Conservation (phyloP, 1,140 invertebrate species). For the Helicorthomorpha holstii region DNA sequence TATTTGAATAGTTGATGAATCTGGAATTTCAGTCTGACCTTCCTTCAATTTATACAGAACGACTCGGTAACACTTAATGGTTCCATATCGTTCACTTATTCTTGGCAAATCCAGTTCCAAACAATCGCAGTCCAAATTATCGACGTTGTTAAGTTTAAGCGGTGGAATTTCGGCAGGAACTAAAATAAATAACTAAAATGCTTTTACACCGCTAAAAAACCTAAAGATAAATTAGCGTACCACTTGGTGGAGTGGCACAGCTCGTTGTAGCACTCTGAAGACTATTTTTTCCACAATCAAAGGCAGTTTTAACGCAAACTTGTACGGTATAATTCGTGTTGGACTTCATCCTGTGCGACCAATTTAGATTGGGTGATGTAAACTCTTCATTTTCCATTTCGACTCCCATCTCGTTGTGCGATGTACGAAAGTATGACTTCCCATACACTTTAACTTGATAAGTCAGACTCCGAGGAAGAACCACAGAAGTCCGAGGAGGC, state of each 20-base stretch:
- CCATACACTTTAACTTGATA: constrained; percentile 10
- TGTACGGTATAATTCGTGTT: constrained; percentile 22
- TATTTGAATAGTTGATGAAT: constrained; percentile 44
- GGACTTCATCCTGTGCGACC: constrained; percentile 12
- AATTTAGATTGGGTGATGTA: constrained; percentile 8
- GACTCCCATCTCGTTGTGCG: constrained; percentile 8
- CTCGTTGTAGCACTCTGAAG: background rate
- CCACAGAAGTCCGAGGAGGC: constrained; percentile 35
- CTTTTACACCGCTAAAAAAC: constrained; percentile 3
- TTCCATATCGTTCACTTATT: background rate
- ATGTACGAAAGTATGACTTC: constrained; percentile 8
- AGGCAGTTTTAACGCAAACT: constrained; percentile 8
- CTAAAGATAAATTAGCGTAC: constrained; percentile 2
- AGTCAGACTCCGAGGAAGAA: constrained; percentile 6
- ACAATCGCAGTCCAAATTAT: constrained; percentile 33
- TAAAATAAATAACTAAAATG: constrained; percentile 8
- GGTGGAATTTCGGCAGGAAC: constrained; percentile 21
- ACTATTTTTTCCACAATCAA: constrained; percentile 6
- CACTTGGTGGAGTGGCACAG: constrained; percentile 5
- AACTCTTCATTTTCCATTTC: constrained; percentile 8
- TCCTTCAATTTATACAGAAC: constrained; percentile 46
- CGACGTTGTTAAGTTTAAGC: constrained; percentile 47
- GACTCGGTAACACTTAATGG: constrained; percentile 23
- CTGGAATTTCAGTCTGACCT: constrained; percentile 42
- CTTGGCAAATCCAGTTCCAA: constrained; percentile 10